Conservation (phyloP, 2,113 vertebrate genomes). For the Corythaixoides concolor region DNA sequence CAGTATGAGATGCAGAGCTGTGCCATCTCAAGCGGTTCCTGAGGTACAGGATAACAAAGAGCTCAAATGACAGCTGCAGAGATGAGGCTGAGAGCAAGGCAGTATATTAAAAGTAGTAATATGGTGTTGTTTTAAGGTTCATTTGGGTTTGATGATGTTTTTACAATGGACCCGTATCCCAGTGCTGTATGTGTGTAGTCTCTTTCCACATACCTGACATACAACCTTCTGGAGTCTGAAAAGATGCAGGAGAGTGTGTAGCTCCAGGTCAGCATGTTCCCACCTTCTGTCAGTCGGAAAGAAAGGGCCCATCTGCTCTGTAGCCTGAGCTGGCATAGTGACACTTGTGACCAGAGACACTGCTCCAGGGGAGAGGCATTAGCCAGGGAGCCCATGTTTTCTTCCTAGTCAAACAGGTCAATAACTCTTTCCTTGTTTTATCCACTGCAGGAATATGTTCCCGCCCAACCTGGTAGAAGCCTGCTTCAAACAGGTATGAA, state of each 20-base stretch:
- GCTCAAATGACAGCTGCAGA: not conserved
- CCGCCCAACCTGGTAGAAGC: constrained; percentile 95
- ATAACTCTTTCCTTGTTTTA: not conserved
- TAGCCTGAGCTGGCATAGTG: not conserved
- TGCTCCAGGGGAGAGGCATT: not conserved
- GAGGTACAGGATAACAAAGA: not conserved
- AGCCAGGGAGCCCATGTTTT: not conserved
- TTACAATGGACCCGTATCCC: not conserved
- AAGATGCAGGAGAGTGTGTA: not conserved
- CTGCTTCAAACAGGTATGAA: constrained; percentile 95
- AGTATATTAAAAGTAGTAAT: not conserved
- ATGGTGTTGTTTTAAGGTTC: not conserved
- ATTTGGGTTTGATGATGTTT: not conserved
- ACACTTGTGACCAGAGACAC: not conserved
- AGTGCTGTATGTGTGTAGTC: not conserved
- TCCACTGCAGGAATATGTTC: constrained; percentile 92
- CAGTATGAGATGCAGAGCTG: not conserved
- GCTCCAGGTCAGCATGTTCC: not conserved
- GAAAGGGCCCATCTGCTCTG: not conserved
- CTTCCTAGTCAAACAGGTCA: not conserved
- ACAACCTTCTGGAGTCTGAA: not conserved
- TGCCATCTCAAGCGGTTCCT: not conserved
- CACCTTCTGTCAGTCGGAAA: not conserved
- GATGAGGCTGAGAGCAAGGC: not conserved
- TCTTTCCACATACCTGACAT: not conserved